Conservation (phyloP, 1,140 invertebrate species). For the Drosophila yakuba region DNA sequence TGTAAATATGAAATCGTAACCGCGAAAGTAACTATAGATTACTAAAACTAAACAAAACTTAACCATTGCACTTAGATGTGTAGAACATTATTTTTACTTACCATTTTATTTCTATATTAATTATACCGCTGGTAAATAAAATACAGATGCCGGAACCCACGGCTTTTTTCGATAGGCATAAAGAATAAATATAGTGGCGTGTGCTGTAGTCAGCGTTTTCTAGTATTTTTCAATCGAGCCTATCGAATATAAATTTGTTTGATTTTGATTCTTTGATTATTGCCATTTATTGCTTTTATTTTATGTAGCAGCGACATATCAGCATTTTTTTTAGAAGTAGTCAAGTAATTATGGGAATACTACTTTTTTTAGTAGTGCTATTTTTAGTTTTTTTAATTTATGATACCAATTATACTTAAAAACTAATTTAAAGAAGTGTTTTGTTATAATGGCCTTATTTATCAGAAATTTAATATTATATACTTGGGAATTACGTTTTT, state of each 20-base stretch:
- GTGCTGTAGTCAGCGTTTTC: neutral
- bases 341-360: too few species aligned
- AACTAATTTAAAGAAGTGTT: too few species aligned
- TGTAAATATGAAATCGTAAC: slow-evolving; percentile 7
- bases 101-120: slow-evolving; percentile 31
- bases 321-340: too few species aligned
- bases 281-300: too few species aligned
- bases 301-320: too few species aligned
- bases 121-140: slow-evolving; percentile 1
- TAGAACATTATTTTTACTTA: neutral
- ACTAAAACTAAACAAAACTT: neutral
- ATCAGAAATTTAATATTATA: too few species aligned
- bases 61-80: neutral
- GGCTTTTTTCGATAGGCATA: slow-evolving; percentile 20
- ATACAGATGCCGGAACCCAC: slow-evolving; percentile 25
- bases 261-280: too few species aligned
- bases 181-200: neutral
- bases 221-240: neutral
- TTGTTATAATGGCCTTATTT: too few species aligned
- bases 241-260: neutral
- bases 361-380: too few species aligned
- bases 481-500: too few species aligned
- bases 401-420: too few species aligned
- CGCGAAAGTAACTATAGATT: neutral
- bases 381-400: too few species aligned